Evolutionary conservation across 2,113 vertebrate species (phyloP).

Genomic region (Onychorhynchus coronatus): DNA sequence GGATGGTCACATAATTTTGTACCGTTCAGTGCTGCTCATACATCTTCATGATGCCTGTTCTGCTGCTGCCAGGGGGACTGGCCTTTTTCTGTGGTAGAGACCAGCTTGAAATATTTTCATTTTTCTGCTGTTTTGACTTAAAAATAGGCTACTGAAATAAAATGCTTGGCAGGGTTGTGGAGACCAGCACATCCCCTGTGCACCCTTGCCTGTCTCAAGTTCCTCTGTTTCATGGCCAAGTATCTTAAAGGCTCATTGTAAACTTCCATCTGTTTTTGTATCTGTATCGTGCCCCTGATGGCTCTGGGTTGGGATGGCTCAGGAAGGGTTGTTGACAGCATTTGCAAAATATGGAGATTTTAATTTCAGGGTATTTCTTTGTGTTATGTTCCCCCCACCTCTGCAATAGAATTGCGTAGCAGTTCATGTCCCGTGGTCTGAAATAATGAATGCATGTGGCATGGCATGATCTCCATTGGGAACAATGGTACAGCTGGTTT

Average conservation of each 20-base stretch:
- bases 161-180: background rate
- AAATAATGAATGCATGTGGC: background rate
- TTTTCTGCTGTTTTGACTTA: background rate
- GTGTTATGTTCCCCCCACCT: background rate
- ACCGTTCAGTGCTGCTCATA: background rate
- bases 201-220: background rate
- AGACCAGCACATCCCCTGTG: background rate
- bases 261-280: background rate
- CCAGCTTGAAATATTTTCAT: background rate
- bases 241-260: background rate
- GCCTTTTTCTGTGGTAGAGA: background rate
- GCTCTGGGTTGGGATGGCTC: background rate
- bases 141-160: background rate
- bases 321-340: background rate
- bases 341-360: background rate
- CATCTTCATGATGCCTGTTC: background rate
- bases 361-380: background rate
- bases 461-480: background rate
- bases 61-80: background rate
- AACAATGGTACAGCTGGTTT: background rate
- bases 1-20: background rate
- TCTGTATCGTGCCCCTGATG: background rate
- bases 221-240: background rate
- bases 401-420: accelerated
- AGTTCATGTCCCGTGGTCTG: background rate